Percentiles rank a stretch among this genome's conserved stretches.
Conservation (phyloP, 2,113 vertebrate genomes). For the Siniperca knerii region DNA sequence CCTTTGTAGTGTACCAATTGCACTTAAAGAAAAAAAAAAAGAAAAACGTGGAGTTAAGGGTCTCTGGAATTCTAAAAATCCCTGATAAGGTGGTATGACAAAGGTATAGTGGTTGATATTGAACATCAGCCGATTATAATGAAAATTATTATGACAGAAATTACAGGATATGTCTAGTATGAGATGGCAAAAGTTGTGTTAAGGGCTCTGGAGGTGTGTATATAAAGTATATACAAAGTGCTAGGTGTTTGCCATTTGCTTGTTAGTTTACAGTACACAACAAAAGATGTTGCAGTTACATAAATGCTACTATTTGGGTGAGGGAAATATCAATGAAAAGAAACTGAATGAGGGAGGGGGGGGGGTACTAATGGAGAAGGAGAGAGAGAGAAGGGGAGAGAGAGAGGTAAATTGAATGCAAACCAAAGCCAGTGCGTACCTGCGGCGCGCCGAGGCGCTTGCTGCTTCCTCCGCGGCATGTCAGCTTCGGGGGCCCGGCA, state of each 20-base stretch:
- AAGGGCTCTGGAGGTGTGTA: background rate
- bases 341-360: constrained; percentile 37
- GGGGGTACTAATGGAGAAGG: background rate
- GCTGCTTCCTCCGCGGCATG: constrained; percentile 99
- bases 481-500: constrained; percentile 78
- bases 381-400: background rate
- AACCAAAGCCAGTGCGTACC: constrained; percentile 86
- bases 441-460: constrained; percentile 97
- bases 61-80: background rate
- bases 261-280: constrained; percentile 2
- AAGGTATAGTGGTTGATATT: background rate
- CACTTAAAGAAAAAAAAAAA: background rate
- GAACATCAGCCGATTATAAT: background rate
- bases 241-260: background rate
- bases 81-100: background rate
- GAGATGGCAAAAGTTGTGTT: constrained; percentile 26
- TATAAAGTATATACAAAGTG: constrained; percentile 5
- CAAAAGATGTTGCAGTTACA: constrained; percentile 10
- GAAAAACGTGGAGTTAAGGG: background rate
- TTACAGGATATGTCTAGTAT: background rate
- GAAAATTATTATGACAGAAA: background rate
- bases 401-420: constrained; percentile 17
- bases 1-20: background rate
- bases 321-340: constrained; percentile 63
- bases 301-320: constrained; percentile 22